phyloP scores from a whole-genome alignment of 1,140 invertebrate genomes.

The Trichoplusia ni region DNA sequence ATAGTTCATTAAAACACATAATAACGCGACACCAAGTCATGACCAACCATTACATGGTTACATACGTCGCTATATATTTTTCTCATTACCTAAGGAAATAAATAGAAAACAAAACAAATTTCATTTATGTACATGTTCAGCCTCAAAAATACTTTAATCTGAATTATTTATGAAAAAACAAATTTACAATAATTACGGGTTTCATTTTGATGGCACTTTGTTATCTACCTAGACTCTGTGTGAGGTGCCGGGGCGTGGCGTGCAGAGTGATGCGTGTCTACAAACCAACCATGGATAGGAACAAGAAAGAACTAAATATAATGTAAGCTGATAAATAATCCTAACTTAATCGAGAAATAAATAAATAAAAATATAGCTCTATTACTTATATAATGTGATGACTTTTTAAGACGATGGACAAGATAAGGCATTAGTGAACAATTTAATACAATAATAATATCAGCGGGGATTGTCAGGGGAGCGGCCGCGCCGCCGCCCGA shows the following conservation, averaged over 20 bases:
- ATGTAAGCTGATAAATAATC: constrained; percentile 40
- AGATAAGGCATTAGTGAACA: constrained; percentile 76
- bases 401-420: constrained; percentile 72
- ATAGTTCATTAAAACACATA: no score
- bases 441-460: constrained; percentile 50
- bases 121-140: constrained; percentile 56
- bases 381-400: constrained; percentile 76
- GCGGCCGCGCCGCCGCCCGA: not conserved
- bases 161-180: constrained; percentile 35
- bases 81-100: constrained; percentile 64
- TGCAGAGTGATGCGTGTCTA: not conserved
- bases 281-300: constrained; percentile 55
- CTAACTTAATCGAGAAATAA: constrained; percentile 69
- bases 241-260: not conserved
- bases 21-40: constrained; percentile 3
- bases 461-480: constrained; percentile 10
- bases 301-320: constrained; percentile 62
- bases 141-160: constrained; percentile 61
- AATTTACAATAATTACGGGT: constrained; percentile 33
- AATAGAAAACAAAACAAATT: constrained; percentile 71
- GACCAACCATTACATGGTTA: constrained; percentile 64
- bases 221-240: constrained; percentile 31
- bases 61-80: constrained; percentile 39
- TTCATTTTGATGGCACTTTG: constrained; percentile 58
- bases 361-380: constrained; percentile 72